These are phyloP conservation scores for Pristionchus arcanus DNA, from an alignment of 2,888 invertebrate genomes.

Conservation along the genomic window DNA sequence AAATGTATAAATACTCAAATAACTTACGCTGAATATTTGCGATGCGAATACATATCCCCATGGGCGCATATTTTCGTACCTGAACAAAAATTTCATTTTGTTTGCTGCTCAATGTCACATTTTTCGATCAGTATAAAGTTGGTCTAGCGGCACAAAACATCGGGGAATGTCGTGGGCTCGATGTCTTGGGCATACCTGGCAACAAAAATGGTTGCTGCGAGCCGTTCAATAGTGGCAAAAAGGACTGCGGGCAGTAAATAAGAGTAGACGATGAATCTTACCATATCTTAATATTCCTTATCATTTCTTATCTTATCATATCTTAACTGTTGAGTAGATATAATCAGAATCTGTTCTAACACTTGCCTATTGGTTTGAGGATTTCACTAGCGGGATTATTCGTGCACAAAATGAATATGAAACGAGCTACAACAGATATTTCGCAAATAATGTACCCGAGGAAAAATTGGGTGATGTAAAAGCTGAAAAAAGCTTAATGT, in stretches of 20 bases:
- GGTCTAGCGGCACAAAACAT: too few relatives aligned
- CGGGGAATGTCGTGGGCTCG: too few relatives aligned
- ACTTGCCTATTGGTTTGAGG: not conserved
- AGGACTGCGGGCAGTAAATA: not conserved
- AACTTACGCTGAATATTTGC: not conserved
- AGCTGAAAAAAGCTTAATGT: not conserved
- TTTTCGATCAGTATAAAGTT: too few relatives aligned
- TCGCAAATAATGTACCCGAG: not conserved
- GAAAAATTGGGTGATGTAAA: not conserved
- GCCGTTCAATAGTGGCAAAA: not conserved
- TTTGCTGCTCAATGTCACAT: not conserved
- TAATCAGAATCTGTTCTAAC: too few relatives aligned
- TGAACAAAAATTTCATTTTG: not conserved
- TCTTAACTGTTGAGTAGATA: not conserved
- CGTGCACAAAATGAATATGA: not conserved
- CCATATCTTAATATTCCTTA: not conserved
- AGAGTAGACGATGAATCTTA: not conserved
- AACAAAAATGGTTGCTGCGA: not conserved
- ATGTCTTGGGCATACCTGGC: not conserved
- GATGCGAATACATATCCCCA: not conserved
- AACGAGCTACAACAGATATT: not conserved
- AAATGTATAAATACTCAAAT: too few relatives aligned
- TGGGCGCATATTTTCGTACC: not conserved
- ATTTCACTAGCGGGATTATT: not conserved
- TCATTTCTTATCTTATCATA: too few relatives aligned